Base-by-base conservation (phyloP, 2,113 vertebrate genomes). In the Cottus gobio region DNA sequence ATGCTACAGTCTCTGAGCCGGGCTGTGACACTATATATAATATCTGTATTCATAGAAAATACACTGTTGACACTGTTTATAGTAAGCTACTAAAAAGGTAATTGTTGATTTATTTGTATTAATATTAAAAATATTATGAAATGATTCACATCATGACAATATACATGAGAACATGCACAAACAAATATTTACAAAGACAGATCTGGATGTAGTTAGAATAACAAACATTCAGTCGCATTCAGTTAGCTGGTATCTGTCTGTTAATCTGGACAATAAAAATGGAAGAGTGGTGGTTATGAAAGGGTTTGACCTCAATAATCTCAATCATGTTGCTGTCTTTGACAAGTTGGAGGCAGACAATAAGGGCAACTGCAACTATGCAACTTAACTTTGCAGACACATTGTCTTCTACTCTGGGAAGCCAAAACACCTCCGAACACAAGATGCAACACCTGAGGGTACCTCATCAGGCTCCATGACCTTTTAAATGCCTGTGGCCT, bases 401-500 rank as follows among this genome's bases (percentile, higher is more conserved):
- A 9, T 65, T 44, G 34, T 34, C 34, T 34, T 34, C 34, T 34
- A 34, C 4, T 71, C n/a, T 36, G 3, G n/a, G 20, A 39, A 44
- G 28, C 39, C 22, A 11, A 13, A 22, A 65, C 48, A 64, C 26
- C 34, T 69, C 4, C n/a, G 24, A 68, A 69, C 44, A 52, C 15
- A 39, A 69, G 34, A 44, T 61, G 75, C 46, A 81, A 82, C 65
- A 75, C 64, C 74, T n/a, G 36, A 77, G 50, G 81, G 24, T 7
- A 42, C 36, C 18, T 82, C 62, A 64, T 72, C 56, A 75, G 68
- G 46, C 44, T 87, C 64, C 18, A 61, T 62, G 62, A 84, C 58
- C 50, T 42, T 58, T 48, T 80, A 36, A 56, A 54, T 58, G 66
- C 24, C 37, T 68, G 22, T 31, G 48, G 62, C 50, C 39, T 78